phyloP scores from a whole-genome alignment of 2,797 vertebrate species.

The Pseudomugil gertrudae region DNA sequence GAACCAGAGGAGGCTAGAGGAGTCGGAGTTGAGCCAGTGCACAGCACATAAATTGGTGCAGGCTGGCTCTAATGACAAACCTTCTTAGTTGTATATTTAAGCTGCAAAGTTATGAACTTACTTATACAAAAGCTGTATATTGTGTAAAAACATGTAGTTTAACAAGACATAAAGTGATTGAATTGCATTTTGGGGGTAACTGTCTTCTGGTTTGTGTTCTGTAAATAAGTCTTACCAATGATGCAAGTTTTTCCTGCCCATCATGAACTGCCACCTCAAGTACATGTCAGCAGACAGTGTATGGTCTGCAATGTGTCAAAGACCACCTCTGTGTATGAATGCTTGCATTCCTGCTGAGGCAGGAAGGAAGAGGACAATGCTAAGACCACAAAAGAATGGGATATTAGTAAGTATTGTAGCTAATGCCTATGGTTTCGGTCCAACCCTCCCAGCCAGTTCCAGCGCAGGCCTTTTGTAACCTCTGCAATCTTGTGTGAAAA shows the following conservation, averaged over 20 bases:
- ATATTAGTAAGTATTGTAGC: conserved; percentile 60
- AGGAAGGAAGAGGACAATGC: conserved; percentile 54
- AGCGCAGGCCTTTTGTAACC: conserved; percentile 68
- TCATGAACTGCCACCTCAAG: conserved; percentile 10
- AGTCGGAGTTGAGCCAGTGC: conserved; percentile 39
- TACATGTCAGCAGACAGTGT: conserved; percentile 12
- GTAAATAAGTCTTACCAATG: not conserved
- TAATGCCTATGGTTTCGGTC: conserved; percentile 49
- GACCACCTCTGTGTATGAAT: conserved; percentile 48
- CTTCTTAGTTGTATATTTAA: conserved; percentile 9
- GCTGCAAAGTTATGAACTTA: not conserved
- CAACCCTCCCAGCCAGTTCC: conserved; percentile 53
- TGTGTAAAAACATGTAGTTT: not conserved
- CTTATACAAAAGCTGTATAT: not conserved
- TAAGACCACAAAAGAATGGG: conserved; percentile 61
- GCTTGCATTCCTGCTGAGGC: conserved; percentile 58
- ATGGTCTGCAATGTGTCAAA: conserved; percentile 19
- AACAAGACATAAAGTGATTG: not conserved
- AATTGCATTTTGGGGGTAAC: not conserved
- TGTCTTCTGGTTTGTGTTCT: not conserved
- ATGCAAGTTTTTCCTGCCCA: not conserved
- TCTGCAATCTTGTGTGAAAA: conserved; percentile 68
- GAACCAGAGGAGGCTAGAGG: not conserved
- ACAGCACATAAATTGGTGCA: conserved; percentile 9
- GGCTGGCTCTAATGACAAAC: conserved; percentile 18